Evolutionary conservation across 2,113 vertebrate species (phyloP).

Genomic region (Lophochroa leadbeateri): DNA sequence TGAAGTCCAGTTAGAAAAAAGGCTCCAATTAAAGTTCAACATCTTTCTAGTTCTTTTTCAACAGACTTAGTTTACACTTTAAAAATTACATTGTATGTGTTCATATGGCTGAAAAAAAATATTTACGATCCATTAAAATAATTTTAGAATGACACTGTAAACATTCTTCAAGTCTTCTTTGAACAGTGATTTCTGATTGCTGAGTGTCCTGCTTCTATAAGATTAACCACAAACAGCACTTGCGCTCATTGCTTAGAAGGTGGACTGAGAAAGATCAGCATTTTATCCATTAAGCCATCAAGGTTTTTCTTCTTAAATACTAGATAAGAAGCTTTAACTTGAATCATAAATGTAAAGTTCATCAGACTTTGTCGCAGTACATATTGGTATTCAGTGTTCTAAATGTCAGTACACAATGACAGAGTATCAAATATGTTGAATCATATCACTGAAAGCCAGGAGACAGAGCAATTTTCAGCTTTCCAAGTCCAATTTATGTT

Average conservation of each 20-base stretch:
- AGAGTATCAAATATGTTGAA: constrained; percentile 40
- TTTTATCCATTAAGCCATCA: constrained; percentile 69
- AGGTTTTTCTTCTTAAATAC: constrained; percentile 44
- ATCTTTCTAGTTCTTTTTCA: not conserved
- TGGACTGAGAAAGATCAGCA: constrained; percentile 36
- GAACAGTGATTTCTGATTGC: not conserved
- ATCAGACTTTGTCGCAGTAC: constrained; percentile 30
- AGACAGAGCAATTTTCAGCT: constrained; percentile 56
- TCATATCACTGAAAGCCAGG: constrained; percentile 47
- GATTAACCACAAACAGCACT: not conserved
- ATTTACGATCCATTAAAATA: not conserved
- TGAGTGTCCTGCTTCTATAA: not conserved
- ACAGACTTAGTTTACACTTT: not conserved
- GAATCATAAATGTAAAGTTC: constrained; percentile 65
- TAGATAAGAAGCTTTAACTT: constrained; percentile 47
- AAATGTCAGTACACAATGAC: constrained; percentile 61
- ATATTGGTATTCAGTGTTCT: constrained; percentile 25
- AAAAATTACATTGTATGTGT: not conserved
- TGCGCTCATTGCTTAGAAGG: not conserved
- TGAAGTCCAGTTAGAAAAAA: not conserved
- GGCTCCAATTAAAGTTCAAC: not conserved
- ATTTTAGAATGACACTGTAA: not conserved
- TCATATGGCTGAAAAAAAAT: not conserved
- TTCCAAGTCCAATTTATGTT: constrained; percentile 56
- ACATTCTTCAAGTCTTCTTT: not conserved